phyloP scores from a whole-genome alignment of 1,140 invertebrate genomes.

The Lepidurus apus region DNA sequence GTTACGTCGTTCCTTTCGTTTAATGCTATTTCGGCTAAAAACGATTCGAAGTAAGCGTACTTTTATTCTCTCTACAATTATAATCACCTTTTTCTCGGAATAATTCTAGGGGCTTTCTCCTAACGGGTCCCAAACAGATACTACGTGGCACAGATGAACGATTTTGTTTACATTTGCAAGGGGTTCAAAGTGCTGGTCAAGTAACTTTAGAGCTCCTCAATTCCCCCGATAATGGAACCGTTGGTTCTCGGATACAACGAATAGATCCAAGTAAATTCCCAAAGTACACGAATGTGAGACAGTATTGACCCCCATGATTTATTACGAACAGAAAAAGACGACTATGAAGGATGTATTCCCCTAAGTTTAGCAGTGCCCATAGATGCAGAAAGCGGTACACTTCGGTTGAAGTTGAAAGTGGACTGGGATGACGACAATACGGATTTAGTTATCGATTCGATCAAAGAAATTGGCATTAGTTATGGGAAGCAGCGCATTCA shows the following conservation, averaged over 20 bases:
- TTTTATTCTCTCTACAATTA: too few relatives aligned
- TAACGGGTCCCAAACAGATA: constrained; percentile 47
- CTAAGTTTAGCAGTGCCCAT: not conserved
- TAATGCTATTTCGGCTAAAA: too few relatives aligned
- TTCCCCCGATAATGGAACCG: not conserved
- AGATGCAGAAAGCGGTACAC: not conserved
- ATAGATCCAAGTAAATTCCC: not conserved
- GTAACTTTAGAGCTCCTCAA: constrained; percentile 43
- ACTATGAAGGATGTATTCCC: not conserved
- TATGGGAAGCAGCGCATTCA: constrained; percentile 49
- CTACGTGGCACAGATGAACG: constrained; percentile 46
- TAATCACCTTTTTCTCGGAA: too few relatives aligned
- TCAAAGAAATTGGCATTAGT: constrained; percentile 45
- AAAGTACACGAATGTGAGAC: not conserved
- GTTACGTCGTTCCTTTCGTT: too few relatives aligned
- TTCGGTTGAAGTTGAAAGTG: not conserved
- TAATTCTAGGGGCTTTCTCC: constrained; percentile 44
- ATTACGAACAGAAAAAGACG: not conserved
- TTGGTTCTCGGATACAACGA: constrained; percentile 10
- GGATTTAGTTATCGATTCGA: constrained; percentile 49
- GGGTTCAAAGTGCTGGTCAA: constrained; percentile 46
- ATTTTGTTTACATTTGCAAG: constrained; percentile 47
- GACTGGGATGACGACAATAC: constrained; percentile 40
- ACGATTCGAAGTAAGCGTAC: too few relatives aligned
- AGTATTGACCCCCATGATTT: not conserved